Evolutionary conservation across 2,113 vertebrate species (phyloP).

Genomic region (Pseudonaja textilis): DNA sequence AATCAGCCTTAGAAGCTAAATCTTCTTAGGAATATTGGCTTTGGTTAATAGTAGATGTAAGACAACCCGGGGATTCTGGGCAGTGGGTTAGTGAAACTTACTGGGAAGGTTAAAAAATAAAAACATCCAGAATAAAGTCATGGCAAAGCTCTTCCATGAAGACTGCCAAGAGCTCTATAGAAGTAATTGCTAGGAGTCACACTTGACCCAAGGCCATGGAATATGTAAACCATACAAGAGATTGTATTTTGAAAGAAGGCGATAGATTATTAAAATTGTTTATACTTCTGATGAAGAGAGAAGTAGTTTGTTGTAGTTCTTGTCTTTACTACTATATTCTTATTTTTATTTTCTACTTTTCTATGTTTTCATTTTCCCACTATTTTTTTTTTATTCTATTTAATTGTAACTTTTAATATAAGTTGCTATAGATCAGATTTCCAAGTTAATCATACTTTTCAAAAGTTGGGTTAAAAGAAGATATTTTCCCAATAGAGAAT

Average conservation of each 20-base stretch:
- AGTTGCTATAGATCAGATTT: neutral
- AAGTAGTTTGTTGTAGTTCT: no score
- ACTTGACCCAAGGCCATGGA: neutral
- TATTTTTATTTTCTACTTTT: no score
- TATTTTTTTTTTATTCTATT: neutral
- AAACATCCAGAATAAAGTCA: neutral
- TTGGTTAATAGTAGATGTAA: neutral
- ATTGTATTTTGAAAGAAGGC: no score
- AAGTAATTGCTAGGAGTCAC: neutral
- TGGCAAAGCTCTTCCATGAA: neutral
- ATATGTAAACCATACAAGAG: no score
- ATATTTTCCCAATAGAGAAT: neutral
- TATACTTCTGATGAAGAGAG: no score
- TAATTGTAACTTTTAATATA: neutral
- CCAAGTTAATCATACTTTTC: neutral
- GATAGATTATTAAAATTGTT: no score
- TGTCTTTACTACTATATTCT: no score
- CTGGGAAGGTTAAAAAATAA: neutral
- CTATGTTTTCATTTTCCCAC: no score
- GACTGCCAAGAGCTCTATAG: neutral
- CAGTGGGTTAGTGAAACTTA: neutral
- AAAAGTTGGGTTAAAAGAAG: neutral
- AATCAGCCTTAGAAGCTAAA: neutral
- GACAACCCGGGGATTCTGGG: neutral
- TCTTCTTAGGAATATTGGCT: neutral